These are phyloP conservation scores for Sycophila sp. DNA, from an alignment of 1,140 invertebrate species.

Conservation along the genomic window DNA sequence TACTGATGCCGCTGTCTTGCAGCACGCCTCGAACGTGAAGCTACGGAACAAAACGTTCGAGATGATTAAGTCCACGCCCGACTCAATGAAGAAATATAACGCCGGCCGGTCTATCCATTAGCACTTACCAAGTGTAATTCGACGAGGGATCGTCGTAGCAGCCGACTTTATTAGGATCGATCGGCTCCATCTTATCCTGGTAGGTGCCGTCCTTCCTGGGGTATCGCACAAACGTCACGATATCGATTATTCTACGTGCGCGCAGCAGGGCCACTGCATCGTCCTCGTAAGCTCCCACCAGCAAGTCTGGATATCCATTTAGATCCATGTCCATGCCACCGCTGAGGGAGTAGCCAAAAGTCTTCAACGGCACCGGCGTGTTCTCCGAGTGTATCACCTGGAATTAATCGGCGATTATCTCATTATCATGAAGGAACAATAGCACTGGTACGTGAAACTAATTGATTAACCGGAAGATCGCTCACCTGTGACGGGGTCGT, in stretches of 20 bases:
- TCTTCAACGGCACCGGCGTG: constrained; percentile 69
- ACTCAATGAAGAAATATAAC: neutral
- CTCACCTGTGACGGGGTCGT: constrained; percentile 79
- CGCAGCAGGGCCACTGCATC: constrained; percentile 79
- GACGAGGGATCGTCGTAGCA: constrained; percentile 74
- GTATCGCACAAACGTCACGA: constrained; percentile 69
- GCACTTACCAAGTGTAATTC: constrained; percentile 79
- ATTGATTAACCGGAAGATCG: neutral
- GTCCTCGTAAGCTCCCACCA: constrained; percentile 88
- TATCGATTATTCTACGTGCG: constrained; percentile 87
- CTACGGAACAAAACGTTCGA: constrained; percentile 56
- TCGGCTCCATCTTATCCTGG: constrained; percentile 74
- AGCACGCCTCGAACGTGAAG: constrained; percentile 90
- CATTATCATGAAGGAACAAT: neutral
- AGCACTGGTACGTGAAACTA: neutral
- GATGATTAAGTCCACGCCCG: neutral
- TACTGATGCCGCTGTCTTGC: constrained; percentile 76
- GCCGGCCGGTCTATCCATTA: no score
- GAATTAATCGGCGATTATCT: no score
- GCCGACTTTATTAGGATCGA: constrained; percentile 81
- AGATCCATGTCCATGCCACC: constrained; percentile 90
- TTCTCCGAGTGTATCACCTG: constrained; percentile 70
- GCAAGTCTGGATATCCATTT: constrained; percentile 92
- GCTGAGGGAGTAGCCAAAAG: constrained; percentile 90
- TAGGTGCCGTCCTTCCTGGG: constrained; percentile 50